Evolutionary conservation across 2,113 vertebrate genomes (phyloP), one percentile per base, ranked within the genome.

Genomic region (Siniperca chuatsi): DNA sequence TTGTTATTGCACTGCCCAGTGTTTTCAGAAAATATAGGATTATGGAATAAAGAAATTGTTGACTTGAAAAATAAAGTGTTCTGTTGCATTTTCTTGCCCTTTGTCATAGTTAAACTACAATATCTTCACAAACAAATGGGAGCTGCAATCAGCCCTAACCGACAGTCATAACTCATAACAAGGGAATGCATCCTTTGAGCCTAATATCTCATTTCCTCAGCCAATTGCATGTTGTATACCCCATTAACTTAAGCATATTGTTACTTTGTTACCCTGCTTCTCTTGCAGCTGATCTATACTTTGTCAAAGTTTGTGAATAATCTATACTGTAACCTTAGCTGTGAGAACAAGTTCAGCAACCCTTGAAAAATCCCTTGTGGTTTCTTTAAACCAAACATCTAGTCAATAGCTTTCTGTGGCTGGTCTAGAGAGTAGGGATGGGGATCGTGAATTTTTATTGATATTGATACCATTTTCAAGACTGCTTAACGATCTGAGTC

Each of bases 281-380:
- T 54, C 42, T 68, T 66, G 78, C 44, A 82, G 50, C 65, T 82
- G 78, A 89, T 84, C 75, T 25, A 86, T 78, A 81, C 73, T 84
- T 89, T 75, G 54, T 65, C 78, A 55, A 89, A 84, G 77, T 90
- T 82, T 87, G 64, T 84, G 82, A 81, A 85, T 82, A 75, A 91
- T 92, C 72, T 73, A 86, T 87, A 82, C 8, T 73, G 78, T 70
- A 86, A 72, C 72, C 68, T 80, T n/a, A 65, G 71, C 62, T 60
- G 46, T 40, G 67, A 90, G 78, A 81, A 88, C 70, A 87, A 61
- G 79, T 69, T 79, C 76, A 87, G 73, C 75, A 87, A 46, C 68
- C 72, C 78, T 77, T 76, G 65, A 89, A 86, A 82, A 83, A 83
- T 73, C 80, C 70, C 72, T 64, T 52, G 68, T 64, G 78, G 71